A percentile compares a stretch with the other conserved stretches of the same genome.
Evolutionary conservation across 2,113 vertebrate genomes (phyloP).

Genomic region (Odontesthes bonariensis): DNA sequence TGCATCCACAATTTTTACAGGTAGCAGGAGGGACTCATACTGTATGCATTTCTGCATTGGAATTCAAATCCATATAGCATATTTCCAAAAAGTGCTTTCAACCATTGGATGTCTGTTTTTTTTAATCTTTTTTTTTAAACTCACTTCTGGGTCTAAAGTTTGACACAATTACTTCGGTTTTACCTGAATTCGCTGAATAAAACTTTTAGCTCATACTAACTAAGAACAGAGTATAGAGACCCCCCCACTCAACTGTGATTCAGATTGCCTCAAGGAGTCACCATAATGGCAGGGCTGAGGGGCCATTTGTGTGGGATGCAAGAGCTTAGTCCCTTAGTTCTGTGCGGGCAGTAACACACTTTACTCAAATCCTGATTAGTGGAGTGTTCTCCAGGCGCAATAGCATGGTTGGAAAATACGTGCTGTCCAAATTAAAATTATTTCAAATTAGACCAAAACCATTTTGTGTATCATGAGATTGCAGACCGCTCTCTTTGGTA

Average conservation of each 20-base stretch:
- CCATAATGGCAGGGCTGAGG: conserved; percentile 26
- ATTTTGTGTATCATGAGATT: conserved; percentile 37
- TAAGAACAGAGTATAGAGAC: conserved; percentile 11
- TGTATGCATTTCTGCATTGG: too few species aligned
- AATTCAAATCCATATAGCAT: too few species aligned
- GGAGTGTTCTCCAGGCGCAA: conserved; percentile 65
- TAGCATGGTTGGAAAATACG: conserved; percentile 54
- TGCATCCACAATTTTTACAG: too few species aligned
- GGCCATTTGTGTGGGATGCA: conserved; percentile 56
- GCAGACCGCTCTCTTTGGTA: conserved; percentile 50
- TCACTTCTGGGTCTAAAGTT: too few species aligned
- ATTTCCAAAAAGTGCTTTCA: too few species aligned
- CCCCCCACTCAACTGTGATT: conserved; percentile 30
- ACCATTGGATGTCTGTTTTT: too few species aligned
- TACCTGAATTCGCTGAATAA: conserved; percentile 3
- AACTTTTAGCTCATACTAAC: conserved; percentile 16
- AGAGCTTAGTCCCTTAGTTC: conserved; percentile 26
- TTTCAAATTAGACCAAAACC: conserved; percentile 67
- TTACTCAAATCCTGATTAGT: conserved; percentile 74
- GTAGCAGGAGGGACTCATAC: too few species aligned
- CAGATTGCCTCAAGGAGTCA: conserved; percentile 43
- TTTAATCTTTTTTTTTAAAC: too few species aligned
- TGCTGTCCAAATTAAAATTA: conserved; percentile 65
- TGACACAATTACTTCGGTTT: conserved; percentile 7
- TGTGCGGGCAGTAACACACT: conserved; percentile 40